Conservation (phyloP, 1,140 invertebrate species). For the Pectinophora gossypiella region DNA sequence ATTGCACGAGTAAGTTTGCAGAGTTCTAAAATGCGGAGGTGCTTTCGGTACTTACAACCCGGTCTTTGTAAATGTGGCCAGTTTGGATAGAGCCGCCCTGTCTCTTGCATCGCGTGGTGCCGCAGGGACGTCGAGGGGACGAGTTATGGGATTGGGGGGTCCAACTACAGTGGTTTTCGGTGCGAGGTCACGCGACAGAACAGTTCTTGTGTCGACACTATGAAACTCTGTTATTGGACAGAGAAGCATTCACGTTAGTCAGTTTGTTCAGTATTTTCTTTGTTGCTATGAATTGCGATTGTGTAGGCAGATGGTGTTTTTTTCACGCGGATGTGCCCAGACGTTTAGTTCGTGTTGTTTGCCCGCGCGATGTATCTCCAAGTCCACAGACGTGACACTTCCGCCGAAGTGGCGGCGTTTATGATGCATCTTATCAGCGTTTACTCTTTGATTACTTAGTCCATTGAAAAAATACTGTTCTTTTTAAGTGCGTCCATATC, state of each 20-base stretch:
- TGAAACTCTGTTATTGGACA: slow-evolving; percentile 61
- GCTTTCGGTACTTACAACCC: slow-evolving; percentile 50
- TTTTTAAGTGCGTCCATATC: neutral
- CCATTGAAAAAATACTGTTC: neutral
- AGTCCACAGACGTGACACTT: neutral
- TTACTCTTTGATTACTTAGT: neutral
- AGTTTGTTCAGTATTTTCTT: slow-evolving; percentile 43
- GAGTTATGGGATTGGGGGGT: slow-evolving; percentile 17
- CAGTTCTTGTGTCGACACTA: slow-evolving; percentile 50
- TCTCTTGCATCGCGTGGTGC: slow-evolving; percentile 20
- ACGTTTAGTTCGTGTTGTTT: neutral
- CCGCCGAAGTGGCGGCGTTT: too few relatives aligned
- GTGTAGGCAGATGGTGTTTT: slow-evolving; percentile 43
- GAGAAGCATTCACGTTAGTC: slow-evolving; percentile 47
- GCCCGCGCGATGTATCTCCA: neutral
- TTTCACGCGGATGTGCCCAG: slow-evolving; percentile 19
- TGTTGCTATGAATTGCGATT: slow-evolving; percentile 58
- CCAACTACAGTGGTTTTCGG: slow-evolving; percentile 26
- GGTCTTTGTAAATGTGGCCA: slow-evolving; percentile 57
- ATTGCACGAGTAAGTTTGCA: slow-evolving; percentile 28
- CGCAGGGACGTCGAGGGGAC: slow-evolving; percentile 15
- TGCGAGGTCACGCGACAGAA: slow-evolving; percentile 54
- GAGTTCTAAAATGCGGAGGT: slow-evolving; percentile 56
- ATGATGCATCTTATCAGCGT: neutral
- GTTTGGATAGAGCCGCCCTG: slow-evolving; percentile 32